phyloP scores from a whole-genome alignment of 1,140 invertebrate species.

The Apis mellifera region Amel_HAv3.1 CM009943.2:4327501-4328000 shows the following conservation, averaged over 20 bases:
- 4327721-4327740: not conserved
- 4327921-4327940: not conserved
- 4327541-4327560: constrained; percentile 26
- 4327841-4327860: not conserved
- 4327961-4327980: constrained; percentile 5
- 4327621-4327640: not conserved
- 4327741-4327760: not conserved
- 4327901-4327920: not conserved
- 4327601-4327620: constrained; percentile 39
- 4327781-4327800: too few species aligned
- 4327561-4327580: constrained; percentile 66
- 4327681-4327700: not conserved
- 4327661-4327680: constrained; percentile 23
- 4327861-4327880: too few species aligned
- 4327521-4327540: constrained; percentile 9
- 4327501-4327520: not conserved
- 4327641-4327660: constrained; percentile 63
- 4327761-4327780: too few species aligned
- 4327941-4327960: not conserved
- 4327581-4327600: constrained; percentile 69
- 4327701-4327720: not conserved
- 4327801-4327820: constrained; percentile 37
- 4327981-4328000: constrained; percentile 25
- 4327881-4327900: not conserved
- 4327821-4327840: not conserved